Evolutionary conservation across 2,113 vertebrate species (phyloP).

Genomic region (Percina caprodes): DNA sequence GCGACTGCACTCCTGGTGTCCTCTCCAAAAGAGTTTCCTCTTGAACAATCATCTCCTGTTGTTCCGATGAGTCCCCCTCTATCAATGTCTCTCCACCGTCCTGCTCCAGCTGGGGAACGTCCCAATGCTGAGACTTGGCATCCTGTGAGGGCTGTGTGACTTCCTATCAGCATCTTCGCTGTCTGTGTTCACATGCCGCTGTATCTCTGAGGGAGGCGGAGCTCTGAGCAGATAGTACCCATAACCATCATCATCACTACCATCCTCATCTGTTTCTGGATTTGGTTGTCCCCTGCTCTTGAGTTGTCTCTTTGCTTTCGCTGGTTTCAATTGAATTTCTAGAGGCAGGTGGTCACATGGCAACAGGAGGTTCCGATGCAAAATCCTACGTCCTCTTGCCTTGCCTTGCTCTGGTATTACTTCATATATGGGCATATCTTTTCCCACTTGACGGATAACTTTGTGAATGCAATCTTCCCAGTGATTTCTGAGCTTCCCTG

Average conservation of each 20-base stretch:
- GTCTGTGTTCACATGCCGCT: too few species aligned
- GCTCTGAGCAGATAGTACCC: too few species aligned
- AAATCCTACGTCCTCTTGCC: neutral
- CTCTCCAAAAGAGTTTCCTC: neutral
- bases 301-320: too few species aligned
- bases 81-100: too few species aligned
- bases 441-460: constrained; percentile 1
- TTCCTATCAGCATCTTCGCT: too few species aligned
- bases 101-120: too few species aligned
- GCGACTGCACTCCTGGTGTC: fast-evolving
- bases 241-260: too few species aligned
- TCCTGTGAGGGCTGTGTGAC: too few species aligned
- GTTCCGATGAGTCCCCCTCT: too few species aligned
- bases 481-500: neutral
- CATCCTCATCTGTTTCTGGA: neutral
- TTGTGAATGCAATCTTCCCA: constrained; percentile 33
- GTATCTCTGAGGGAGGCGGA: too few species aligned
- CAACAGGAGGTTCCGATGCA: neutral
- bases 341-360: neutral
- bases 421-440: constrained; percentile 15
- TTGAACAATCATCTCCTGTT: too few species aligned
- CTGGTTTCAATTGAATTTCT: neutral
- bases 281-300: neutral
- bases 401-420: constrained; percentile 23
- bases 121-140: too few species aligned